These are phyloP conservation scores for Drosophila guanche DNA, from an alignment of 1,140 invertebrate species.

Conservation along the genomic window DNA sequence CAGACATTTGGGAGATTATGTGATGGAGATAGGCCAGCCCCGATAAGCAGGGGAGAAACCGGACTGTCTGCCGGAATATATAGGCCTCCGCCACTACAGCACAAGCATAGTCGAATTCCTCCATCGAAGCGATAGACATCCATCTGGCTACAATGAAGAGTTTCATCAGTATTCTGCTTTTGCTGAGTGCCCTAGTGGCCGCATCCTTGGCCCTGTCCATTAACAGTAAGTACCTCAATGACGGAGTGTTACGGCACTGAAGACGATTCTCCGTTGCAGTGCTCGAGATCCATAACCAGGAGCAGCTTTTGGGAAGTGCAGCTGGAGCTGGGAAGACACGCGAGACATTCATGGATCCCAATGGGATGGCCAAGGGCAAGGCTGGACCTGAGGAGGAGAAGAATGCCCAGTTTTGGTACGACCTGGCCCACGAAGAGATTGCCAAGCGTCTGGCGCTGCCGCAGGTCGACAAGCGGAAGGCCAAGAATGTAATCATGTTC, in stretches of 20 bases:
- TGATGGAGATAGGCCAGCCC: constrained; percentile 15
- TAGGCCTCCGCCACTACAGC: neutral
- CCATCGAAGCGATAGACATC: neutral
- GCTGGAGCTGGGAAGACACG: neutral
- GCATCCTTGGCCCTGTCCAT: constrained; percentile 15
- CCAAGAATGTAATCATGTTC: constrained; percentile 90
- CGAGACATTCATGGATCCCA: constrained; percentile 20
- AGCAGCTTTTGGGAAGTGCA: constrained; percentile 22
- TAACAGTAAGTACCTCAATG: constrained; percentile 30
- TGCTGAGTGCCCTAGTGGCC: constrained; percentile 24
- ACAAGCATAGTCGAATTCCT: constrained; percentile 4
- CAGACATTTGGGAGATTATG: constrained; percentile 37
- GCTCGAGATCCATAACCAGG: constrained; percentile 29
- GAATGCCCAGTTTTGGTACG: constrained; percentile 65
- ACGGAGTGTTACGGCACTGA: too few relatives aligned
- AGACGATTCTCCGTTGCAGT: constrained; percentile 10
- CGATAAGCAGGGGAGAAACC: constrained; percentile 14
- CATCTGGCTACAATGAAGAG: constrained; percentile 14
- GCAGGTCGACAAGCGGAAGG: constrained; percentile 65
- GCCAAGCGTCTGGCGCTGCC: constrained; percentile 35
- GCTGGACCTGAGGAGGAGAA: constrained; percentile 52
- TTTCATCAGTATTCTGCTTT: neutral
- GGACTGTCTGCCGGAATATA: constrained; percentile 19
- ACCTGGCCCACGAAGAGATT: constrained; percentile 58
- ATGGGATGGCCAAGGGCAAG: constrained; percentile 33